Evolutionary conservation across 1,140 invertebrate genomes (phyloP).

Genomic region (Pogonognathellus flavescens): DNA sequence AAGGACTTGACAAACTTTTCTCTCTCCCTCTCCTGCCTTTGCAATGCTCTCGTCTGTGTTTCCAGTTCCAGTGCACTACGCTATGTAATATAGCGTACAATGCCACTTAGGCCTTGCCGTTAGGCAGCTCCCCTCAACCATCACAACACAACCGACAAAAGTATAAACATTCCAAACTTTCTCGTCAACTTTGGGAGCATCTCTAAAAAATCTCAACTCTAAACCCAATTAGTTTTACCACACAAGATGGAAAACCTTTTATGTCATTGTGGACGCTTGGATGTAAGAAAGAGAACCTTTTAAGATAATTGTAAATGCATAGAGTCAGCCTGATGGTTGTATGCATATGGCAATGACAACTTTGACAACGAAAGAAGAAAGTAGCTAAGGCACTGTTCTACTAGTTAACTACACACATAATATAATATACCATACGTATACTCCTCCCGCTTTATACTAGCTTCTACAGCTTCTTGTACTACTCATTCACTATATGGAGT

Average conservation of each 20-base stretch:
- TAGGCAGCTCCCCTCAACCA: neutral
- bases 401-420: neutral
- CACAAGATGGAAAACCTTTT: conserved; percentile 37
- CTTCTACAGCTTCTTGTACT: too few relatives aligned
- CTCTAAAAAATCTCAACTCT: conserved; percentile 34
- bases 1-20: conserved; percentile 33
- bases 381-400: neutral
- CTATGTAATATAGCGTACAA: too few relatives aligned
- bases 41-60: conserved; percentile 1
- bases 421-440: too few relatives aligned
- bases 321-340: conserved; percentile 20
- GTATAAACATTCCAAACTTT: conserved; percentile 28
- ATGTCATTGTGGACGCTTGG: neutral
- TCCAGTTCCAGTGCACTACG: neutral
- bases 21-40: conserved; percentile 6
- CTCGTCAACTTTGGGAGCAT: neutral
- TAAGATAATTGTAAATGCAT: conserved; percentile 47
- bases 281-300: conserved; percentile 1
- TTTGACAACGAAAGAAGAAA: neutral
- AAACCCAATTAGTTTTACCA: conserved; percentile 44
- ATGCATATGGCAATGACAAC: conserved; percentile 29
- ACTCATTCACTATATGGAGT: neutral
- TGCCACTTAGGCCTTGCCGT: too few relatives aligned
- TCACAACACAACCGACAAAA: conserved; percentile 43
- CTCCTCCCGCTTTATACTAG: too few relatives aligned